These are phyloP conservation scores for Parnassius smintheus DNA, from an alignment of 2,888 invertebrate genomes.

Conservation along the genomic window DNA sequence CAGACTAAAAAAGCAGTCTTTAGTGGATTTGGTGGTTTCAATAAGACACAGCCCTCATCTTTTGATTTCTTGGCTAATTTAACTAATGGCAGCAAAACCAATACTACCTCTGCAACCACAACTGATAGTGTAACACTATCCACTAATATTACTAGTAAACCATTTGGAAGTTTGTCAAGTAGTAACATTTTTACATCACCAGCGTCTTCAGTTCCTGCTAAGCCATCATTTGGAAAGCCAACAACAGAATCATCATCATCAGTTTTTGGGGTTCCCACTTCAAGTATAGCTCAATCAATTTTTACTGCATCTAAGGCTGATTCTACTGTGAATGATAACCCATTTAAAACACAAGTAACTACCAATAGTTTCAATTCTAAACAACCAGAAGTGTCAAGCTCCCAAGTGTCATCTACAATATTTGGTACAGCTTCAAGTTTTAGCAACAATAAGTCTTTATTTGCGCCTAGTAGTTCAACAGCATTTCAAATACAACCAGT, in stretches of 20 bases:
- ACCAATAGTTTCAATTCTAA: slow-evolving; percentile 38
- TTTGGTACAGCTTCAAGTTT: slow-evolving; percentile 50
- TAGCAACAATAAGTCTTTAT: slow-evolving; percentile 44
- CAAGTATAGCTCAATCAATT: slow-evolving; percentile 39
- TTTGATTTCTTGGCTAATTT: slow-evolving; percentile 83
- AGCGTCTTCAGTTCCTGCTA: slow-evolving; percentile 44
- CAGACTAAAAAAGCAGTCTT: slow-evolving; percentile 83
- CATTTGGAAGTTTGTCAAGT: slow-evolving; percentile 42
- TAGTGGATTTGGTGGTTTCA: slow-evolving; percentile 85
- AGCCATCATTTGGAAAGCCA: slow-evolving; percentile 40
- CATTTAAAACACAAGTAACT: slow-evolving; percentile 54
- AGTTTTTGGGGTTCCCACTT: slow-evolving; percentile 38
- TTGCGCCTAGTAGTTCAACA: slow-evolving; percentile 44
- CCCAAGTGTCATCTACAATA: slow-evolving; percentile 50
- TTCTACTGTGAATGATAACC: slow-evolving; percentile 51
- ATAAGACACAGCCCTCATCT: slow-evolving; percentile 73
- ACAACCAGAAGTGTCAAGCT: slow-evolving; percentile 38
- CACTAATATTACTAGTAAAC: slow-evolving; percentile 46
- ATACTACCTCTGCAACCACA: slow-evolving; percentile 51
- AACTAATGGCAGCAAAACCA: slow-evolving; percentile 66
- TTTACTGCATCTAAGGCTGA: slow-evolving; percentile 56
- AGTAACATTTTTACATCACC: slow-evolving; percentile 48
- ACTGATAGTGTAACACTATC: slow-evolving; percentile 46
- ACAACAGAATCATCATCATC: slow-evolving; percentile 39
- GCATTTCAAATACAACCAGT: slow-evolving; percentile 50